phyloP scores from a whole-genome alignment of 2,113 vertebrate genomes.

The Melanostigma gelatinosum region DNA sequence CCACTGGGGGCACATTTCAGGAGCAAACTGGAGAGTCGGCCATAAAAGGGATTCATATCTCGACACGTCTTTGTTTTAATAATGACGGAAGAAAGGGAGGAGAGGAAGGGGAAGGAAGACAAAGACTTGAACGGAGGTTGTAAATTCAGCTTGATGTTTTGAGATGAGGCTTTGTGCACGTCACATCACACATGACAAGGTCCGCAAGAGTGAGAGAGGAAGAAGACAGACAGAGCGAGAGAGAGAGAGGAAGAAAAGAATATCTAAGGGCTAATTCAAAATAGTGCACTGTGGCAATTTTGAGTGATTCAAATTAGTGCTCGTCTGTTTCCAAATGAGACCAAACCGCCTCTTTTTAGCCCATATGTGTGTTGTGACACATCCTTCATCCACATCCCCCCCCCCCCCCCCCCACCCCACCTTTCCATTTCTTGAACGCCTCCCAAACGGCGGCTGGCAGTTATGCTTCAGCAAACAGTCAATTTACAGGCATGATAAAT shows the following conservation, averaged over 20 bases:
- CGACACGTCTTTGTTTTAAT: conserved; percentile 92
- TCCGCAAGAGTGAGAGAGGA: conserved; percentile 31
- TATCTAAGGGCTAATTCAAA: conserved; percentile 70
- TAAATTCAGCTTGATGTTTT: conserved; percentile 77
- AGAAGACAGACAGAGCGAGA: conserved; percentile 29
- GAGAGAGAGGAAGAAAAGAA: conserved; percentile 36
- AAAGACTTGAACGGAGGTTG: conserved; percentile 78
- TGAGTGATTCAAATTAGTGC: conserved; percentile 76
- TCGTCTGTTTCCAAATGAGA: conserved; percentile 79
- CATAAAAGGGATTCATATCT: conserved; percentile 97
- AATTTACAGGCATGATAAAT: conserved; percentile 95
- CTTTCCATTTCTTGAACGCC: conserved; percentile 89
- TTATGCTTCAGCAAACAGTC: conserved; percentile 96
- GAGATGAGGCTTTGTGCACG: conserved; percentile 67
- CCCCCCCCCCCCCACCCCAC: conserved; percentile 62
- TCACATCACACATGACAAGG: conserved; percentile 66
- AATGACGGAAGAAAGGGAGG: conserved; percentile 81
- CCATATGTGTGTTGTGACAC: conserved; percentile 77
- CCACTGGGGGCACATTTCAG: conserved; percentile 90
- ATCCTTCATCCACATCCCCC: conserved; percentile 84
- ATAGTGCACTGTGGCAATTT: conserved; percentile 67
- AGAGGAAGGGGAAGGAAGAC: conserved; percentile 60
- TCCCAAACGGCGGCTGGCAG: conserved; percentile 88
- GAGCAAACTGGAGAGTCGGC: conserved; percentile 88
- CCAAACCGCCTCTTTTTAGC: conserved; percentile 76